Evolutionary conservation across 2,797 vertebrate species (phyloP).

Genomic region (Mionectes olivaceus): DNA sequence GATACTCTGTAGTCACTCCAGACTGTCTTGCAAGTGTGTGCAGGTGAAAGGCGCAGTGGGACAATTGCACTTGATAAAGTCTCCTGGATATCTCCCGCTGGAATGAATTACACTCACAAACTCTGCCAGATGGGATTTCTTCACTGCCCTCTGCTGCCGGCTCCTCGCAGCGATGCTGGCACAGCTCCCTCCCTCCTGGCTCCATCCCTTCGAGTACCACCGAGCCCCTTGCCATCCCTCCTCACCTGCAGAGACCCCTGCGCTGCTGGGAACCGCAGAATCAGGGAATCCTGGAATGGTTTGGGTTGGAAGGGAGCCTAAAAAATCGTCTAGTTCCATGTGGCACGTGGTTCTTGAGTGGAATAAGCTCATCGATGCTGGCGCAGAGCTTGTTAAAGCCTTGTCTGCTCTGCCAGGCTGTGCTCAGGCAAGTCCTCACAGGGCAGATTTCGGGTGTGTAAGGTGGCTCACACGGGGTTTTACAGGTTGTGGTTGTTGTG

Average conservation of each 20-base stretch:
- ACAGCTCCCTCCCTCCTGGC: neutral
- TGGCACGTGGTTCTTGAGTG: neutral
- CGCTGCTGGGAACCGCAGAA: fast-evolving
- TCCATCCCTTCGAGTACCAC: neutral
- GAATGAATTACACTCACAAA: neutral
- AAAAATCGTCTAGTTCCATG: neutral
- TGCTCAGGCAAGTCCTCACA: fast-evolving
- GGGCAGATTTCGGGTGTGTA: fast-evolving
- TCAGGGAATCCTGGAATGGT: fast-evolving
- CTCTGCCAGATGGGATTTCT: conserved; percentile 18
- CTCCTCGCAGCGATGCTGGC: neutral
- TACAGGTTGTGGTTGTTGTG: fast-evolving
- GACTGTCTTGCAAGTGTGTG: conserved; percentile 15
- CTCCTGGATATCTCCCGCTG: conserved; percentile 50
- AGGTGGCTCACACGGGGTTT: fast-evolving
- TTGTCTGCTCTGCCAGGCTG: fast-evolving
- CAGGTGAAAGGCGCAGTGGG: conserved; percentile 58
- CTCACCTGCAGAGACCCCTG: neutral
- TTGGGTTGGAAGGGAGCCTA: neutral
- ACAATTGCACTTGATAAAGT: conserved; percentile 61
- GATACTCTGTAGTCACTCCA: conserved; percentile 60
- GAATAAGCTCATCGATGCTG: neutral
- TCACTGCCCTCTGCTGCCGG: conserved; percentile 34
- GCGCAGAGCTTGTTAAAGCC: neutral
- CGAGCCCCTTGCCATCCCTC: neutral